These are phyloP conservation scores for Smutsia gigantea DNA, from an alignment of 2,797 vertebrate genomes.

Conservation along the genomic window DNA sequence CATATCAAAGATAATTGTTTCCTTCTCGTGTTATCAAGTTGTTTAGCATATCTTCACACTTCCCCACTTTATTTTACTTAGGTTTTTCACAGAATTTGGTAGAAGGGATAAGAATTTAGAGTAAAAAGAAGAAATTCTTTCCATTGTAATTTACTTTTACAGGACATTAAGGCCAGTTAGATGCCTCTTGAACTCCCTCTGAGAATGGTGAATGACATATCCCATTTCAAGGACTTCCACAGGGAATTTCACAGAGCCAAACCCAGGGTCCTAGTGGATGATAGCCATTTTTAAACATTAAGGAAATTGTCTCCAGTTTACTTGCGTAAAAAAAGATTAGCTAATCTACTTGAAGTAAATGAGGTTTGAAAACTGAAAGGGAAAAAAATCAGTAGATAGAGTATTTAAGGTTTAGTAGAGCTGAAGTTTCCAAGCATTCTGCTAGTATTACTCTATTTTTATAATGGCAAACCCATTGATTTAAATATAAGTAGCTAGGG, in stretches of 20 bases:
- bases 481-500: background rate
- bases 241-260: background rate
- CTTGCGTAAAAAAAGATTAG: conserved; percentile 49
- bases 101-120: conserved; percentile 1
- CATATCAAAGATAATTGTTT: background rate
- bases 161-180: background rate
- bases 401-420: background rate
- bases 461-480: background rate
- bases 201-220: background rate
- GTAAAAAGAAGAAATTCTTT: conserved; percentile 32
- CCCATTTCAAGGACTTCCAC: background rate
- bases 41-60: background rate
- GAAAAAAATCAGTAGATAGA: conserved; percentile 44
- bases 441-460: background rate
- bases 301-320: conserved; percentile 18
- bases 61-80: conserved; percentile 29
- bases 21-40: background rate
- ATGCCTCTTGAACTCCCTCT: background rate
- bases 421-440: conserved; percentile 35
- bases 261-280: background rate
- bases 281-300: conserved; percentile 26
- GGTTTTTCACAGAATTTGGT: conserved; percentile 17
- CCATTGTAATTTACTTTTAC: background rate
- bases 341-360: conserved; percentile 61
- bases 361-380: conserved; percentile 55